Evolutionary conservation across 1,140 invertebrate genomes (phyloP).

Genomic region (Trichonephila inaurata): DNA sequence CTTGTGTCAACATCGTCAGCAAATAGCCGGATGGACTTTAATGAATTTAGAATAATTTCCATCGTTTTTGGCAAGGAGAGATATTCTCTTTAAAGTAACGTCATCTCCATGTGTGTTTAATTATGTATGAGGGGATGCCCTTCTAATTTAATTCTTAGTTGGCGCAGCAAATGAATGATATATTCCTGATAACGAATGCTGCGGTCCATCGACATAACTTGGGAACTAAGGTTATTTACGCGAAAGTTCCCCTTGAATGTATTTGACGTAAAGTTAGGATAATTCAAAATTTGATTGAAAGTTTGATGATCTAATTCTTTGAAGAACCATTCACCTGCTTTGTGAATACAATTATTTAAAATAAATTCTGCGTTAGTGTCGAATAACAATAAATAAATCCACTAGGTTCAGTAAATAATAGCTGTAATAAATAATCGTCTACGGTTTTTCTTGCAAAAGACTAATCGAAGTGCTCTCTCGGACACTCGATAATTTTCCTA

Average conservation of each 20-base stretch:
- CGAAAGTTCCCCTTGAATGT: neutral
- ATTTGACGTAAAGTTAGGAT: neutral
- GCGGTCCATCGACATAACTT: neutral
- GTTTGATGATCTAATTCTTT: too few relatives aligned
- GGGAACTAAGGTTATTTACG: neutral
- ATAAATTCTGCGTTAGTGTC: too few relatives aligned
- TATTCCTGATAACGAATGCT: neutral
- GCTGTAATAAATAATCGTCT: too few relatives aligned
- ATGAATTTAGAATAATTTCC: neutral
- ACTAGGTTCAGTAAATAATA: too few relatives aligned
- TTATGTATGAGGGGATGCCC: neutral
- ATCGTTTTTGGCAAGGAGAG: neutral
- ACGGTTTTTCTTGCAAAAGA: too few relatives aligned
- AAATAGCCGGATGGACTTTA: constrained; percentile 9
- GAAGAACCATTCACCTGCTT: too few relatives aligned
- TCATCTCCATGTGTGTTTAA: neutral
- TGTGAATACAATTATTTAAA: too few relatives aligned
- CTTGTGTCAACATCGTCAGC: neutral
- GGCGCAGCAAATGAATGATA: neutral
- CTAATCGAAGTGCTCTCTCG: too few relatives aligned
- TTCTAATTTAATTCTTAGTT: constrained; percentile 12
- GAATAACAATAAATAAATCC: too few relatives aligned
- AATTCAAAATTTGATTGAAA: neutral
- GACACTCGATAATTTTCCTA: too few relatives aligned
- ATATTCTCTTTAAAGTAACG: neutral